These are phyloP conservation scores for Gasterosteus aculeatus DNA, from an alignment of 2,113 vertebrate genomes.

Conservation along the genomic window DNA sequence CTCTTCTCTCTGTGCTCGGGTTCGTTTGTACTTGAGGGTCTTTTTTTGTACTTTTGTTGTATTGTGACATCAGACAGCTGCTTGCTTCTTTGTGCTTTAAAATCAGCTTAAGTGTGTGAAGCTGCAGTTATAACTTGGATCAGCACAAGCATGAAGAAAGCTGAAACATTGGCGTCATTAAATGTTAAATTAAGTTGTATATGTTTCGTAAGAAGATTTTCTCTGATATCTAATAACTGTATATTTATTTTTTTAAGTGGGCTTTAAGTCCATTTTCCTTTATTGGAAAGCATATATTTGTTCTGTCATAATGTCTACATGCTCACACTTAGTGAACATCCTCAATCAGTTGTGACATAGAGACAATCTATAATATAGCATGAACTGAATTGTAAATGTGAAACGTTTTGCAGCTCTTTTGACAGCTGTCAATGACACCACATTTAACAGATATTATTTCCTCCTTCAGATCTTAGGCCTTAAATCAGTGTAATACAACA, in stretches of 20 bases:
- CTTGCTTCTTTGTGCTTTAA: conserved; percentile 19
- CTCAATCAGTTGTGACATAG: neutral
- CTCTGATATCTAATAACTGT: neutral
- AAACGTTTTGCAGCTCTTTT: neutral
- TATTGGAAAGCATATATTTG: neutral
- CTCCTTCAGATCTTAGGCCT: neutral
- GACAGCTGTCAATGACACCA: too few species aligned
- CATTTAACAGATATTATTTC: neutral
- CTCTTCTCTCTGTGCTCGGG: conserved; percentile 26
- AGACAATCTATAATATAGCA: neutral
- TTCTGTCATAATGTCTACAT: neutral
- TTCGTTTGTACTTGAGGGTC: neutral
- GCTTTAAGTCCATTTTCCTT: neutral
- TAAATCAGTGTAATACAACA: neutral
- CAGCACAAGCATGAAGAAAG: neutral
- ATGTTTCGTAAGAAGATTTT: neutral
- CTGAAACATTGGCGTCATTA: neutral
- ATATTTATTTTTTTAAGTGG: neutral
- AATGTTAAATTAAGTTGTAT: neutral
- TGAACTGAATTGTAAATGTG: neutral
- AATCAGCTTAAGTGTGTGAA: neutral
- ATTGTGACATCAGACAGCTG: conserved; percentile 35
- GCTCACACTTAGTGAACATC: neutral
- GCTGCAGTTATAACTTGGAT: neutral
- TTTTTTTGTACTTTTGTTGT: neutral